These are phyloP conservation scores for Manis pentadactyla DNA, from an alignment of 2,797 vertebrate genomes.

Conservation along the genomic window DNA sequence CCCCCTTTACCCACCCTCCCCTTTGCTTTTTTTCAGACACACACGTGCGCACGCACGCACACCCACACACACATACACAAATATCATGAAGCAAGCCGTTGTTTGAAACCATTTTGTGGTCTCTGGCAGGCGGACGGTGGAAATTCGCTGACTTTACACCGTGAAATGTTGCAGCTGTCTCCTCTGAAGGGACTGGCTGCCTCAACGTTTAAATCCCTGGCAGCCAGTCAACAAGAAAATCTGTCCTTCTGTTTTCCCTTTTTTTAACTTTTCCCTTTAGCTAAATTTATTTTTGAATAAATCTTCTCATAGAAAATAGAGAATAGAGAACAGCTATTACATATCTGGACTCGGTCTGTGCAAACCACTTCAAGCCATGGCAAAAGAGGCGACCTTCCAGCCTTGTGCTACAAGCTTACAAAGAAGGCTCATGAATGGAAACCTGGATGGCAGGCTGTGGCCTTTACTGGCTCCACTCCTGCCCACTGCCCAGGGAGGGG, in stretches of 20 bases:
- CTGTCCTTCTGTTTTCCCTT: slow-evolving; percentile 82
- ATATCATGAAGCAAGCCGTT: slow-evolving; percentile 93
- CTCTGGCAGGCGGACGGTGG: slow-evolving; percentile 94
- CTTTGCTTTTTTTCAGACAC: slow-evolving; percentile 39
- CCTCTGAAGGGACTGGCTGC: slow-evolving; percentile 90
- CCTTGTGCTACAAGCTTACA: slow-evolving; percentile 78
- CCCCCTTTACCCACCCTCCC: not conserved
- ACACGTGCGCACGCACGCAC: not conserved
- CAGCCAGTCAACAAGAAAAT: slow-evolving; percentile 88
- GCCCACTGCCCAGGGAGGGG: not conserved
- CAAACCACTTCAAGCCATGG: slow-evolving; percentile 85
- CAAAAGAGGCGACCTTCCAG: slow-evolving; percentile 81
- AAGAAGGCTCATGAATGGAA: slow-evolving; percentile 81
- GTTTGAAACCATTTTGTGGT: slow-evolving; percentile 96
- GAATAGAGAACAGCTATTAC: slow-evolving; percentile 88
- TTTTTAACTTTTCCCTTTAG: slow-evolving; percentile 79
- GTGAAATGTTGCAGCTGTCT: slow-evolving; percentile 98
- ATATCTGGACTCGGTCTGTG: slow-evolving; percentile 85
- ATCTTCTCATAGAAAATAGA: slow-evolving; percentile 89
- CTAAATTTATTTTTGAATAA: slow-evolving; percentile 90
- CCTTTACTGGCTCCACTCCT: not conserved
- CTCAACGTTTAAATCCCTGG: slow-evolving; percentile 88
- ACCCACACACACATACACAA: slow-evolving; percentile 78
- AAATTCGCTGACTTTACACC: slow-evolving; percentile 96
- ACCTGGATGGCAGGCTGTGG: slow-evolving; percentile 72